phyloP scores from a whole-genome alignment of 35 echinoderm and acorn worm species.

The Apostichopus japonicus region DNA sequence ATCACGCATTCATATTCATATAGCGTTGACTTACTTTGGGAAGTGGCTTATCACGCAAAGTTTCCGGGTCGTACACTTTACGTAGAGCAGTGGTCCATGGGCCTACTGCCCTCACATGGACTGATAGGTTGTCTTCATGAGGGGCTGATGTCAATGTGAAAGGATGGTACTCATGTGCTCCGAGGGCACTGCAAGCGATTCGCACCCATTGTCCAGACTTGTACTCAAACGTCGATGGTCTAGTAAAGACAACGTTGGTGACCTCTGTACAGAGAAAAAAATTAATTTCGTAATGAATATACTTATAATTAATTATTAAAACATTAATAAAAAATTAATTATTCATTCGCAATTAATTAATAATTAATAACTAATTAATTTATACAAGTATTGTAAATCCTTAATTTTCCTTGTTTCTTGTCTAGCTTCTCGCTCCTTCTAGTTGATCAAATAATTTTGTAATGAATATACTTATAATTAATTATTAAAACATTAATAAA shows the following conservation, averaged over 20 bases:
- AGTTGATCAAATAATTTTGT: no score
- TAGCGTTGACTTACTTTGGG: conserved; percentile 62
- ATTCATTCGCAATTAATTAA: no score
- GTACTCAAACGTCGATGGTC: conserved; percentile 70
- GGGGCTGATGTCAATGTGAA: conserved; percentile 84
- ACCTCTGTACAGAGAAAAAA: conserved; percentile 53
- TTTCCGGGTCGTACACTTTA: conserved; percentile 51
- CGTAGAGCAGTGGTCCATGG: conserved; percentile 66
- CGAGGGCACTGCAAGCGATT: conserved; percentile 54
- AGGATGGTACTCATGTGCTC: conserved; percentile 70
- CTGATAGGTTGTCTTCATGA: conserved; percentile 66
- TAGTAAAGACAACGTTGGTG: conserved; percentile 61
- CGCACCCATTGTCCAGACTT: conserved; percentile 74
- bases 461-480: no score
- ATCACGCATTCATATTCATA: no score
- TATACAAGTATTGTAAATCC: no score
- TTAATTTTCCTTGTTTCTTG: no score
- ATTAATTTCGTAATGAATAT: no score
- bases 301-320: no score
- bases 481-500: no score
- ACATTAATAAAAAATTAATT: no score
- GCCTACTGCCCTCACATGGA: conserved; percentile 70
- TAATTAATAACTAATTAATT: no score
- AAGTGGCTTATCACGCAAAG: conserved; percentile 35
- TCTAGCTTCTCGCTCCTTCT: no score